Base-by-base conservation (phyloP, 2,797 vertebrate genomes). In the Girardinus metallicus region DNA sequence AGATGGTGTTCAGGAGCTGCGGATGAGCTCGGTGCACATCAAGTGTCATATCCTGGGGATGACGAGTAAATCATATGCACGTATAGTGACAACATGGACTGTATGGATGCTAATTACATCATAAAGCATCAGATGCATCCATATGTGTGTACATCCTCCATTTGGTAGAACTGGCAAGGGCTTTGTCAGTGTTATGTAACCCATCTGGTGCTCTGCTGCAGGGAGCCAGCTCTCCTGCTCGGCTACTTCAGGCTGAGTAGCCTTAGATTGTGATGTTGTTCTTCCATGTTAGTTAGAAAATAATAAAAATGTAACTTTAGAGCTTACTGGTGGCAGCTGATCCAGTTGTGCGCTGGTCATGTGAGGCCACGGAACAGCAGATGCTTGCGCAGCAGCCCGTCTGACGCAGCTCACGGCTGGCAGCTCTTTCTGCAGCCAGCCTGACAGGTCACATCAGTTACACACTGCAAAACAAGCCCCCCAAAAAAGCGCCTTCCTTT, bases 371-470 rank as follows among this genome's bases (percentile, higher is more conserved):
- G 49, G 86, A 91, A 81, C 94, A 91, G 81, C 94, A 94, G 94
- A 95, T 93, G 92, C 90, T 91, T 87, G 87, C 94, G 29, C 93
- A 93, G 93, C 90, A 87, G 90, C 87, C 2, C 0, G 84, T 88
- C 93, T 95, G 94, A 94, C 90, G 89, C 91, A 91, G 81, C 89
- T 89, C 93, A 77, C 88, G 90, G 88, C 91, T 93, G 93, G 91
- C 92, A 88, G 80, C 75, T 74, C 84, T 76, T 49, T 80, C 84
- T 75, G 77, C 85, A 82, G 91, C 91, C 90, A 84, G 85, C 46
- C 86, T 83, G 94, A 92, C 92, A 91, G 85, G 84, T 90, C 86
- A 86, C 89, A 93, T 92, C 87, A 92, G 84, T 86, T 90, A 88
- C 39, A 89, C 82, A 68, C 21, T 82, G 47, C 23, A n/a, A 51